Evolutionary conservation across 2,113 vertebrate genomes (phyloP), one percentile per base, ranked within the genome.

Genomic region (Strix aluco): DNA sequence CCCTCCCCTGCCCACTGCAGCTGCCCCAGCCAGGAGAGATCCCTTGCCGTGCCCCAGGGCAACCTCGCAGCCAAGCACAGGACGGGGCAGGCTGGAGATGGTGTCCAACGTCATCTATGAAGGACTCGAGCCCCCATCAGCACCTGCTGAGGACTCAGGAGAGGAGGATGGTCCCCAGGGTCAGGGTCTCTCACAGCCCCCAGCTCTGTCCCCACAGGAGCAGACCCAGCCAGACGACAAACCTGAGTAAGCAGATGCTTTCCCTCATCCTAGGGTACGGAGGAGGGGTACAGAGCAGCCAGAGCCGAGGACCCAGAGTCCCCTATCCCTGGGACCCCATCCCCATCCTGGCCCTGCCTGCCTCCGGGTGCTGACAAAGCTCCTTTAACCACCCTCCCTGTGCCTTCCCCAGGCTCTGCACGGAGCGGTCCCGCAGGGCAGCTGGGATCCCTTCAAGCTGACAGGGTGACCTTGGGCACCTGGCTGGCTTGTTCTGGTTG

Each of bases 81-180:
- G 95, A 23, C 97, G 81, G 67, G 92, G 25, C 78, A 96, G 96
- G 42, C 52, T 99, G 92, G 98, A 99, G 95, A 99, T 99, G 99
- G 98, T 99, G 88, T 98, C 99, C 61, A 99, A 99, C 49, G 95
- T 99, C 90, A 98, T 99, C 96, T 99, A 99, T 80, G 99, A 99
- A 47, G 99, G 99, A 75, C 97, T 98, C 30, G 92, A 96, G 86
- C 84, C 89, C 6, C 82, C 62, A 6, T 21, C 97, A 10, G 83
- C 52, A 12, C 59, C 65, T 7, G 2, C 92, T 49, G 94, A 74
- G 67, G 51, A 79, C 11, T 52, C 13, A 0, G 66, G 46, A 84
- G 62, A 26, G 38, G 38, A 84, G 26, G 73, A 92, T 4, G 27
- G 36, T 21, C 30, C 69, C 42, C 86, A 55, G 62, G 67, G 30